A percentile compares a stretch with the other conserved stretches of the same genome.
Conservation (phyloP, 2,888 invertebrate genomes). For the Melieria omissa region DNA sequence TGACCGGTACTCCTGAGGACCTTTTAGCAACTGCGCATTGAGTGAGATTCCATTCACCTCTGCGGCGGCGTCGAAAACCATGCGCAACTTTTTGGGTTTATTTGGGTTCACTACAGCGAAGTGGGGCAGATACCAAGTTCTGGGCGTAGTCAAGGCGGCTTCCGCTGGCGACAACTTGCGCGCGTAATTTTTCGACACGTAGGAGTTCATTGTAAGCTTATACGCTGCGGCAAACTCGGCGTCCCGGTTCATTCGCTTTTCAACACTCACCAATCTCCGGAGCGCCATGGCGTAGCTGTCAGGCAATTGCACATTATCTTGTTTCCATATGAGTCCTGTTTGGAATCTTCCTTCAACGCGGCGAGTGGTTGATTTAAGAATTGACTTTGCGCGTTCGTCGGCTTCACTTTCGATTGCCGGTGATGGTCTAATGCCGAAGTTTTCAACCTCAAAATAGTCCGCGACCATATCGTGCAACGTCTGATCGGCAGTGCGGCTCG, state of each 20-base stretch:
- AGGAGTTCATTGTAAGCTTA: not conserved
- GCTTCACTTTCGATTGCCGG: constrained; percentile 17
- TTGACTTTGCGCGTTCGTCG: constrained; percentile 23
- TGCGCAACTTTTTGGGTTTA: constrained; percentile 48
- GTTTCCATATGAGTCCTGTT: constrained; percentile 38
- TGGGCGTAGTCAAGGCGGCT: constrained; percentile 19
- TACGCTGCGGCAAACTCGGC: not conserved
- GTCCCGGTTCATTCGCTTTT: constrained; percentile 5
- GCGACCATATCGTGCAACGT: constrained; percentile 24
- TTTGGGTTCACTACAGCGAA: constrained; percentile 47
- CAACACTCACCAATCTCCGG: not conserved
- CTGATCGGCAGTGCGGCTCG: not conserved
- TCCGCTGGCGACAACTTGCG: constrained; percentile 28
- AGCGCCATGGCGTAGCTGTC: constrained; percentile 27
- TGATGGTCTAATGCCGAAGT: constrained; percentile 22
- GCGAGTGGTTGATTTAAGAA: constrained; percentile 19
- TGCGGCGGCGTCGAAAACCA: constrained; percentile 57
- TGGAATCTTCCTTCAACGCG: constrained; percentile 33
- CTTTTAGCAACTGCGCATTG: constrained; percentile 47
- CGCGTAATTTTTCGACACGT: constrained; percentile 12
- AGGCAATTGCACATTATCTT: constrained; percentile 21
- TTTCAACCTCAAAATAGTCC: constrained; percentile 31
- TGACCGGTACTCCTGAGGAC: constrained; percentile 55
- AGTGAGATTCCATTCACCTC: constrained; percentile 43
- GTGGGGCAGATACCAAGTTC: constrained; percentile 50